Conservation (phyloP, 2,113 vertebrate genomes). For the Neopipo cinnamomea region DNA sequence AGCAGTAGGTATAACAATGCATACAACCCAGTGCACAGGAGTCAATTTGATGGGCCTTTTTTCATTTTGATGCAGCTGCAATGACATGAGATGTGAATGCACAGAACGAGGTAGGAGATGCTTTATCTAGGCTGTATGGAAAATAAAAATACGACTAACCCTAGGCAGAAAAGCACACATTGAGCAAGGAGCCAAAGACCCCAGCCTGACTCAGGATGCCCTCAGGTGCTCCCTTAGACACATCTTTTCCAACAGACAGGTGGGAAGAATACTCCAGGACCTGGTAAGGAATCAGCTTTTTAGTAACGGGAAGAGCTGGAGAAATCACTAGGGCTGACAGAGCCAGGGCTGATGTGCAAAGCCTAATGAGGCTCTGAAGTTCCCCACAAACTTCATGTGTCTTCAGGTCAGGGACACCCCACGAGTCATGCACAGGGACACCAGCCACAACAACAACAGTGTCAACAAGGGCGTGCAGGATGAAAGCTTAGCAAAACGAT, state of each 20-base stretch:
- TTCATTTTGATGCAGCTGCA: constrained; percentile 7
- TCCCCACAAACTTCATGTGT: fast-evolving
- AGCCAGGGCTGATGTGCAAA: neutral
- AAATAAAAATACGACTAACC: neutral
- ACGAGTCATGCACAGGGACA: neutral
- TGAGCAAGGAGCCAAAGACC: neutral
- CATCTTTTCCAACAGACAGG: neutral
- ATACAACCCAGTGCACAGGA: neutral
- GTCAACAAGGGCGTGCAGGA: neutral
- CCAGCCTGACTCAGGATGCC: neutral
- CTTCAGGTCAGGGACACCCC: neutral
- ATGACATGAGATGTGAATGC: constrained; percentile 22
- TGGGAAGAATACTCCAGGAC: neutral
- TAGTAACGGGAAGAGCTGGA: neutral
- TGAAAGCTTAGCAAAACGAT: neutral
- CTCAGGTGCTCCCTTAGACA: neutral
- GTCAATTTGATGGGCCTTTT: neutral
- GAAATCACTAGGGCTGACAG: neutral
- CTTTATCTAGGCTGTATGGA: neutral
- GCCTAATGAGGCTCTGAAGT: neutral
- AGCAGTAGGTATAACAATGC: neutral
- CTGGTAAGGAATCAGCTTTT: neutral
- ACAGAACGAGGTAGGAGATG: constrained; percentile 24
- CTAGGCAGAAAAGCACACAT: neutral
- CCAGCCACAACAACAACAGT: neutral